These are phyloP conservation scores for Trichogramma pretiosum DNA, from an alignment of 1,140 invertebrate species.

Conservation along the genomic window DNA sequence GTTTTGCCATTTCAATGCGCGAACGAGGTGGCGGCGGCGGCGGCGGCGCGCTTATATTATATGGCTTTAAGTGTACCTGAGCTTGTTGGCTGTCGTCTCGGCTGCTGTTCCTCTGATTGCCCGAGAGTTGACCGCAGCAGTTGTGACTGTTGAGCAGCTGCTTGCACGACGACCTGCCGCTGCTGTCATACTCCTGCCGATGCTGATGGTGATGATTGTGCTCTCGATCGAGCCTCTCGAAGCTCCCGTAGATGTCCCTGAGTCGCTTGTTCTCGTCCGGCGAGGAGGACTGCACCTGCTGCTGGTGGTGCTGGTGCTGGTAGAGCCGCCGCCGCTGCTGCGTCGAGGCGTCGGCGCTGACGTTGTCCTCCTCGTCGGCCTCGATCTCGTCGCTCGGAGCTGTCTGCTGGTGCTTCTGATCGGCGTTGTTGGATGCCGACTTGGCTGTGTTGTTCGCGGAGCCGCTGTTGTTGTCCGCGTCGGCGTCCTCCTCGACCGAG, in stretches of 20 bases:
- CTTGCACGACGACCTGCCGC: no score
- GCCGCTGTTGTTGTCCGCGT: constrained; percentile 45
- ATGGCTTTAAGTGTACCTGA: constrained; percentile 26
- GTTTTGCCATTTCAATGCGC: no score
- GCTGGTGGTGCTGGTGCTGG: background rate
- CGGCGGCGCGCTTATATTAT: background rate
- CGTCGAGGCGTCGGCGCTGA: constrained; percentile 11
- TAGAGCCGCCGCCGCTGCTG: background rate
- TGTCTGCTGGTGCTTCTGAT: no score
- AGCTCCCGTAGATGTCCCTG: constrained; percentile 42
- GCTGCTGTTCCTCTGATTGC: constrained; percentile 26
- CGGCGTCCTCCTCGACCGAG: constrained; percentile 72
- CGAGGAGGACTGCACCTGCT: background rate
- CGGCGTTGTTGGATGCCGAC: no score
- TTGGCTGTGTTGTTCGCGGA: constrained; percentile 45
- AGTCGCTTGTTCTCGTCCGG: constrained; percentile 14
- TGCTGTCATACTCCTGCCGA: constrained; percentile 34
- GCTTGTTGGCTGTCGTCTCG: constrained; percentile 40
- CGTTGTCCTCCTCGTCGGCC: constrained; percentile 31
- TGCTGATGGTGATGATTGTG: no score
- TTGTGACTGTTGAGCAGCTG: background rate
- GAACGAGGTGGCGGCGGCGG: no score
- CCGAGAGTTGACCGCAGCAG: background rate
- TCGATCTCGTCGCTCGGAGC: constrained; percentile 33
- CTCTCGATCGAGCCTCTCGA: constrained; percentile 43